These are phyloP conservation scores for Nowickia ferox DNA, from an alignment of 2,888 invertebrate genomes.

Conservation along the genomic window DNA sequence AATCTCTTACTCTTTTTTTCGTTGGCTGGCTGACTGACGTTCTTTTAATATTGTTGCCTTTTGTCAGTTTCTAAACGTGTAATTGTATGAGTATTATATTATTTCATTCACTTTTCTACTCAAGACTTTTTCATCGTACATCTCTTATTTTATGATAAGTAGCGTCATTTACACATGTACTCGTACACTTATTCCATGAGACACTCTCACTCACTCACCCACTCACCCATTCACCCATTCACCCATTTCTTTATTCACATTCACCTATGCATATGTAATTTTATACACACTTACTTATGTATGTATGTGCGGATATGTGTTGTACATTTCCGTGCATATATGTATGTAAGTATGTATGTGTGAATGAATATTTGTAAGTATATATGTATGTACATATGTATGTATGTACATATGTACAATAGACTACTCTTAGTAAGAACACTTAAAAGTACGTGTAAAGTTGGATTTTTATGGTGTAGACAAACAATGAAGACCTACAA, in stretches of 20 bases:
- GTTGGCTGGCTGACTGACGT: slow-evolving; percentile 27
- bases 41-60: slow-evolving; percentile 42
- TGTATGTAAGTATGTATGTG: neutral
- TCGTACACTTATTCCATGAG: slow-evolving; percentile 31
- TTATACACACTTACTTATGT: neutral
- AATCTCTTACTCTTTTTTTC: slow-evolving; percentile 50
- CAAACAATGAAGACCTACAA: slow-evolving; percentile 68
- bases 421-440: slow-evolving; percentile 26
- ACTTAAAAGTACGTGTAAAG: slow-evolving; percentile 65
- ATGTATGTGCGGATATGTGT: neutral
- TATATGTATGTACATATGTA: neutral
- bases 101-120: slow-evolving; percentile 44
- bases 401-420: neutral
- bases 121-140: slow-evolving; percentile 17
- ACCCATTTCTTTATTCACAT: slow-evolving; percentile 25
- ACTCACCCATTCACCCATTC: neutral
- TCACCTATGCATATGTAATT: slow-evolving; percentile 4
- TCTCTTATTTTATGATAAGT: slow-evolving; percentile 55
- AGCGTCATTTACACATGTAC: slow-evolving; percentile 46
- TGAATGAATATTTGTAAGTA: too few species aligned
- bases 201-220: slow-evolving; percentile 13
- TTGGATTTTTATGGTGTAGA: slow-evolving; percentile 63
- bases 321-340: neutral
- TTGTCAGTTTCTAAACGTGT: slow-evolving; percentile 48
- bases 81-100: neutral